phyloP scores from a whole-genome alignment of 1,140 invertebrate genomes.

The Dermatophagoides farinae region DNA sequence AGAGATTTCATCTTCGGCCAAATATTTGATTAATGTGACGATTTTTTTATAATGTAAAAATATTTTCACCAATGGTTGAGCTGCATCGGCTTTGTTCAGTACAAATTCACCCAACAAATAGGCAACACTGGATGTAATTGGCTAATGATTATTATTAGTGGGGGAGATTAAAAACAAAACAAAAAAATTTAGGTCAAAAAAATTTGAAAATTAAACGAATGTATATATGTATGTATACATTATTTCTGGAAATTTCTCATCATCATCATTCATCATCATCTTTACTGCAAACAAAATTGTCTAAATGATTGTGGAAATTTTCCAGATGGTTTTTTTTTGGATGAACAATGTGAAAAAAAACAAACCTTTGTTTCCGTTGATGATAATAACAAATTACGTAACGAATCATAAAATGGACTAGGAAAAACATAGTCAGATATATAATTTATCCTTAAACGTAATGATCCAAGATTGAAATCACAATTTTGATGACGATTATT shows the following conservation, averaged over 20 bases:
- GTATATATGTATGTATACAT: no score
- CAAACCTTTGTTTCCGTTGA: slow-evolving; percentile 44
- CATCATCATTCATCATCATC: no score
- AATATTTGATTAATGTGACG: slow-evolving; percentile 51
- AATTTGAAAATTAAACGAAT: no score
- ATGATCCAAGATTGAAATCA: slow-evolving; percentile 45
- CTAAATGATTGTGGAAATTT: no score
- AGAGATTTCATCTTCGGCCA: slow-evolving; percentile 66
- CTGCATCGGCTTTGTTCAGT: slow-evolving; percentile 58
- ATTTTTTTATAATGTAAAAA: slow-evolving; percentile 63
- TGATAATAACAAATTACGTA: slow-evolving; percentile 49
- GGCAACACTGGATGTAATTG: slow-evolving; percentile 58
- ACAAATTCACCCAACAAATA: slow-evolving; percentile 70
- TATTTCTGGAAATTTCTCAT: no score
- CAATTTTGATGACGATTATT: slow-evolving; percentile 17
- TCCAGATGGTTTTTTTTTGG: background rate
- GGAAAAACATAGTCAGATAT: slow-evolving; percentile 70
- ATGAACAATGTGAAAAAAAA: background rate
- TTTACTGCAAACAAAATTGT: no score
- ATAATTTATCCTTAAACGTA: slow-evolving; percentile 63
- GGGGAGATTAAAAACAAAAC: no score
- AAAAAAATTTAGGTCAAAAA: no score
- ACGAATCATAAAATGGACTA: slow-evolving; percentile 48
- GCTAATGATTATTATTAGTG: slow-evolving; percentile 38
- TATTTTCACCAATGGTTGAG: slow-evolving; percentile 58